Evolutionary conservation across 2,888 invertebrate species (phyloP).

Genomic region (Coelopa pilipes): DNA sequence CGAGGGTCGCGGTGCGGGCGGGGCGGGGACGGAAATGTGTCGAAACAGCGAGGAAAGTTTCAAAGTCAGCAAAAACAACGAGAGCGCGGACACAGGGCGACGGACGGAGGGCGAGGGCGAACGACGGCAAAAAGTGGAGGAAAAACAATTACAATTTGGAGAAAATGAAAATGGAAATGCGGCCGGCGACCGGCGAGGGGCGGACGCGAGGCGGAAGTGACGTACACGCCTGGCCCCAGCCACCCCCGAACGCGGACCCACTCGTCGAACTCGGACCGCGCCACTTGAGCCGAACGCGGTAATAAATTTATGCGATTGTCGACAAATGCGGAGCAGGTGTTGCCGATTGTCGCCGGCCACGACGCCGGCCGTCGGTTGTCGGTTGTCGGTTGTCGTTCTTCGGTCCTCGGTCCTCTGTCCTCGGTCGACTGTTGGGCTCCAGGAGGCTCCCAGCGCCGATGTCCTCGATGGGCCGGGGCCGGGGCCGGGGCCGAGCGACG

Average conservation of each 20-base stretch:
- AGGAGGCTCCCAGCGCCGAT: background rate
- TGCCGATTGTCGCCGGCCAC: conserved; percentile 34
- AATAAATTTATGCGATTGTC: conserved; percentile 41
- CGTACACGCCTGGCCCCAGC: too few relatives aligned
- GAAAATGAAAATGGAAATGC: conserved; percentile 33
- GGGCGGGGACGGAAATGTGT: conserved; percentile 6
- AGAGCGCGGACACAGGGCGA: conserved; percentile 27
- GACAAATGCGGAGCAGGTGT: conserved; percentile 43
- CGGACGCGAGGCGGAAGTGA: conserved; percentile 41
- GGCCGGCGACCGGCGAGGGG: conserved; percentile 15
- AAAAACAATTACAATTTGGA: conserved; percentile 40
- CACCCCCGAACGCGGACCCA: background rate
- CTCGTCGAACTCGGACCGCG: background rate
- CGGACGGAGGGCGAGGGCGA: conserved; percentile 30
- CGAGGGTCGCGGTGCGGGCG: too few relatives aligned
- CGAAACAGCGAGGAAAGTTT: conserved; percentile 39
- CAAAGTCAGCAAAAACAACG: conserved; percentile 44
- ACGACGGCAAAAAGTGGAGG: conserved; percentile 33
- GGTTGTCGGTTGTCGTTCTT: background rate
- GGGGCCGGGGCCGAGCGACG: too few relatives aligned
- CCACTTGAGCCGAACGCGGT: conserved; percentile 29
- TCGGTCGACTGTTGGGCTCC: background rate
- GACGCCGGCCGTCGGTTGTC: background rate
- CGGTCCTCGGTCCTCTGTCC: background rate
- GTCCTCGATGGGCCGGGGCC: background rate